Percentiles rank a stretch among this genome's conserved stretches.
Conservation (phyloP, 2,888 invertebrate genomes). For the Neoitamus cyanurus region DNA sequence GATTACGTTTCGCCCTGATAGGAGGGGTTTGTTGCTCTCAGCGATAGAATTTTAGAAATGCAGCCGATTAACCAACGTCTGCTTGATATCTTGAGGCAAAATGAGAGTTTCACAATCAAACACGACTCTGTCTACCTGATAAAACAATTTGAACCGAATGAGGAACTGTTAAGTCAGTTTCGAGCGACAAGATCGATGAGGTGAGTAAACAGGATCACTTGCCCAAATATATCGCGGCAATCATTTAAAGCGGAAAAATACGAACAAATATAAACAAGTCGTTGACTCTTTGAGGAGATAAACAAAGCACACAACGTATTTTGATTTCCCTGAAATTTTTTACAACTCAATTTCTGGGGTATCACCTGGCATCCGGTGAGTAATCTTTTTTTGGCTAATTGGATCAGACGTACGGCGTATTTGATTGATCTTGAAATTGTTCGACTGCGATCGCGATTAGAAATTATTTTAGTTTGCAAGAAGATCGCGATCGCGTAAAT, state of each 20-base stretch:
- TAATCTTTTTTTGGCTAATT: not conserved
- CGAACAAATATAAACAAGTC: not conserved
- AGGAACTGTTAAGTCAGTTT: not conserved
- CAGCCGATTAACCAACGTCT: conserved; percentile 70
- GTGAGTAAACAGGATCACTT: not conserved
- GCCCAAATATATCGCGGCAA: not conserved
- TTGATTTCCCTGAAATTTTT: not conserved
- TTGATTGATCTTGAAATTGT: not conserved
- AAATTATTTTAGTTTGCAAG: not conserved
- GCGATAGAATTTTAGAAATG: conserved; percentile 73
- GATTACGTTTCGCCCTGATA: conserved; percentile 58
- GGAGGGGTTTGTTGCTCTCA: conserved; percentile 70
- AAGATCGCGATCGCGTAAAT: not conserved
- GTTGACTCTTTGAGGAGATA: not conserved
- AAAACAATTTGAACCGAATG: conserved; percentile 27
- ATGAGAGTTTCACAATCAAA: not conserved
- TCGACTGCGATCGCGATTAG: not conserved
- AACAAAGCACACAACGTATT: not conserved
- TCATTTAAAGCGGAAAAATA: not conserved
- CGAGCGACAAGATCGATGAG: not conserved
- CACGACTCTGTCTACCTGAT: conserved; percentile 40
- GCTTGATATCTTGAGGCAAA: conserved; percentile 61
- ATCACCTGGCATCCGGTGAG: no score
- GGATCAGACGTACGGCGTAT: not conserved
- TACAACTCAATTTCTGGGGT: not conserved